Conservation (phyloP, 35 echinoderm and acorn worm genomes). For the Nesometra sesokonis region DNA sequence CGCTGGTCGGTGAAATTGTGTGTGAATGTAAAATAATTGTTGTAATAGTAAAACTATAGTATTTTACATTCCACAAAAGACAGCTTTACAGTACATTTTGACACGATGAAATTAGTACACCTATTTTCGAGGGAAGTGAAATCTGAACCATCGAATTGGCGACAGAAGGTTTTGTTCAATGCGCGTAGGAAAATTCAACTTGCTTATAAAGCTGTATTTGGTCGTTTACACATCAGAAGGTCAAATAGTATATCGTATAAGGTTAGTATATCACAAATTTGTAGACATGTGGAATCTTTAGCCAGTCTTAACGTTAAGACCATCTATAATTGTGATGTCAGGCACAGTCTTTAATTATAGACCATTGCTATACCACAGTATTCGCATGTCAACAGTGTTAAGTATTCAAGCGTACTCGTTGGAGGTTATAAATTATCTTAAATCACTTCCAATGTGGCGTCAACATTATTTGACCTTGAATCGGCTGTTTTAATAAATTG, state of each 20-base stretch:
- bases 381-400: no score
- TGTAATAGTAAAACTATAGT: not conserved
- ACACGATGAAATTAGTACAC: not conserved
- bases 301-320: no score
- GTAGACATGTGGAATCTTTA: no score
- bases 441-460: no score
- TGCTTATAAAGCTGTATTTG: not conserved
- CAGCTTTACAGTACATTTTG: not conserved
- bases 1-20: not conserved
- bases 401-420: no score
- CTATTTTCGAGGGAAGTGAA: not conserved
- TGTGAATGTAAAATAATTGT: not conserved
- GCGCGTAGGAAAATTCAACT: not conserved
- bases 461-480: no score
- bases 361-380: no score
- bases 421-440: no score
- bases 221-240: not conserved
- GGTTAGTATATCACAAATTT: not conserved
- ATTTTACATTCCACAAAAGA: not conserved
- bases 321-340: no score
- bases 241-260: not conserved
- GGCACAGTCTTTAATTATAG: no score
- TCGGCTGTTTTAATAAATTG: no score
- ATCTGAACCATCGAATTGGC: not conserved
- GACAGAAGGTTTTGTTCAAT: not conserved